Conservation (phyloP, 2,113 vertebrate species). For the Caretta caretta region DNA sequence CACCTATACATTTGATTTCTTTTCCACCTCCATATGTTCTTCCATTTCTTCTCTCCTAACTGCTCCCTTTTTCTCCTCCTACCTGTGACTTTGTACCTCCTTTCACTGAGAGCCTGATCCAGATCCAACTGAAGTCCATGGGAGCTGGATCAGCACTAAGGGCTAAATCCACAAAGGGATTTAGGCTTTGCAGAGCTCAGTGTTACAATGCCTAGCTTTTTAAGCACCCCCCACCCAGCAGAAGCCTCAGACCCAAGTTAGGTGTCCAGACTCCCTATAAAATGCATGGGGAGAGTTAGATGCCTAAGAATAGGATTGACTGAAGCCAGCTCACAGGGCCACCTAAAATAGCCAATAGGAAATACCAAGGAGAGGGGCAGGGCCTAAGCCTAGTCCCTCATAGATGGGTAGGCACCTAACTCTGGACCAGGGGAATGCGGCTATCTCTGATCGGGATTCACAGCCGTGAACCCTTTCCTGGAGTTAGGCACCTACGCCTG, state of each 20-base stretch:
- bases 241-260: not conserved
- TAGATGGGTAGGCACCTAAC: not conserved
- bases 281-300: not conserved
- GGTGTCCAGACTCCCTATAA: not conserved
- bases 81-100: not conserved
- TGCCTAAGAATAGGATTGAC: not conserved
- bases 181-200: not conserved
- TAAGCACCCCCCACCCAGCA: not conserved
- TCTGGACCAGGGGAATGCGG: not conserved
- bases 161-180: not conserved
- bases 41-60: not conserved
- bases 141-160: not conserved
- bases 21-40: not conserved
- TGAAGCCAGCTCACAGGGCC: not conserved
- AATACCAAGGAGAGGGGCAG: not conserved
- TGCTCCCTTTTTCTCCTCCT: not conserved
- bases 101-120: not conserved
- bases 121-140: not conserved
- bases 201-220: not conserved
- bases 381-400: not conserved
- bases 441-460: not conserved
- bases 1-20: not conserved
- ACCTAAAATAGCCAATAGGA: not conserved
- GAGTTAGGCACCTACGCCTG: not conserved
- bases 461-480: not conserved